phyloP scores from a whole-genome alignment of 2,888 invertebrate species.

The Helleia helle region DNA sequence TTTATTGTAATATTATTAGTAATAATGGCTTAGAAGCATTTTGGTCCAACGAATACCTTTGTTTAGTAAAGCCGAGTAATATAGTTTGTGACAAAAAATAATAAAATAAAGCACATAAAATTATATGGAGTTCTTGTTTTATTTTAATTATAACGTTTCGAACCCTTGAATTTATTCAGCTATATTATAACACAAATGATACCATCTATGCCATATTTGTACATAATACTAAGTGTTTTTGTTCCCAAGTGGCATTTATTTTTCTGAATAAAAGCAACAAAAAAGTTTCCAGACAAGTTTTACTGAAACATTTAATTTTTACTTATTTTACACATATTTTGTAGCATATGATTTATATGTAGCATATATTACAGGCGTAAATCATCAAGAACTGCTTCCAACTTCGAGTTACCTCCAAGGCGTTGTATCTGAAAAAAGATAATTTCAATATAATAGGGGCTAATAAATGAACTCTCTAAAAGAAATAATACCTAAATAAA shows the following conservation, averaged over 20 bases:
- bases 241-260: no score
- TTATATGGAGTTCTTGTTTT: slow-evolving; percentile 3
- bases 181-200: no score
- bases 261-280: no score
- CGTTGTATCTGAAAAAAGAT: neutral
- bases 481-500: no score
- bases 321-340: no score
- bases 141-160: no score
- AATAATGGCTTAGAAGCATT: slow-evolving; percentile 60
- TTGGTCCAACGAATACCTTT: slow-evolving; percentile 60
- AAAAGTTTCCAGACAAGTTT: no score
- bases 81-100: slow-evolving; percentile 63
- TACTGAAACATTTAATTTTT: no score
- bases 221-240: no score
- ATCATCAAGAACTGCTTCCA: slow-evolving; percentile 1
- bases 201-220: no score
- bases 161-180: no score
- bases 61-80: slow-evolving; percentile 64
- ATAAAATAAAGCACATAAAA: slow-evolving; percentile 63
- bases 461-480: neutral
- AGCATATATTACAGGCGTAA: neutral
- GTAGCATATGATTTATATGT: no score
- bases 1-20: slow-evolving; percentile 52
- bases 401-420: slow-evolving; percentile 1
- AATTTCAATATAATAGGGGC: neutral